Percentiles rank a stretch among this genome's conserved stretches.
Evolutionary conservation across 2,888 invertebrate genomes (phyloP).

Genomic region (Parascotia fuliginaria): DNA sequence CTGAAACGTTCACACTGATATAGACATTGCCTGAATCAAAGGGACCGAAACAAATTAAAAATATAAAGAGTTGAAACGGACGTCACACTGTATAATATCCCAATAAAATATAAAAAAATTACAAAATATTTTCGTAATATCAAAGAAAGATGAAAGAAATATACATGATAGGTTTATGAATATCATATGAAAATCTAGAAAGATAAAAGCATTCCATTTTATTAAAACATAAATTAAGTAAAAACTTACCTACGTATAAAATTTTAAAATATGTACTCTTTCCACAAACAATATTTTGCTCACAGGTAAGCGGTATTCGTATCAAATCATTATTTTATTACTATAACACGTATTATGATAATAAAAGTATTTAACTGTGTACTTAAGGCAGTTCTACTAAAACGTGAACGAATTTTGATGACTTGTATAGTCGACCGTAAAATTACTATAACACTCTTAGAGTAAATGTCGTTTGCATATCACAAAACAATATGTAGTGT

Average conservation of each 20-base stretch:
- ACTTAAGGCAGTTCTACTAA: conserved; percentile 40
- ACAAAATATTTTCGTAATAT: neutral
- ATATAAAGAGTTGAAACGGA: neutral
- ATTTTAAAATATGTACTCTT: no score
- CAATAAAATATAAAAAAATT: conserved; percentile 2
- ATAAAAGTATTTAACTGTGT: conserved; percentile 33
- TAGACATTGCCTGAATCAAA: neutral
- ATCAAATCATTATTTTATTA: conserved; percentile 35
- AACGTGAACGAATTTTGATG: conserved; percentile 38
- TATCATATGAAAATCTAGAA: neutral
- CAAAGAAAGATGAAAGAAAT: conserved; percentile 4
- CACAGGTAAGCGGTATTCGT: conserved; percentile 10
- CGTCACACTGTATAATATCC: neutral
- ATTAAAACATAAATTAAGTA: no score
- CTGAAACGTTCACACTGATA: neutral
- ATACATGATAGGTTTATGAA: neutral
- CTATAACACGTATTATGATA: conserved; percentile 23
- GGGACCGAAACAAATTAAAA: neutral
- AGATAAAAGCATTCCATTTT: conserved; percentile 1
- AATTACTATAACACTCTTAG: no score
- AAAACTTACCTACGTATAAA: no score
- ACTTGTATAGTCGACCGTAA: conserved; percentile 30
- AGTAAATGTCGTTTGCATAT: no score
- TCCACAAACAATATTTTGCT: conserved; percentile 26
- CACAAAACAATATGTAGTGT: no score